phyloP scores from a whole-genome alignment of 2,888 invertebrate species.

The Lithophane socia region DNA sequence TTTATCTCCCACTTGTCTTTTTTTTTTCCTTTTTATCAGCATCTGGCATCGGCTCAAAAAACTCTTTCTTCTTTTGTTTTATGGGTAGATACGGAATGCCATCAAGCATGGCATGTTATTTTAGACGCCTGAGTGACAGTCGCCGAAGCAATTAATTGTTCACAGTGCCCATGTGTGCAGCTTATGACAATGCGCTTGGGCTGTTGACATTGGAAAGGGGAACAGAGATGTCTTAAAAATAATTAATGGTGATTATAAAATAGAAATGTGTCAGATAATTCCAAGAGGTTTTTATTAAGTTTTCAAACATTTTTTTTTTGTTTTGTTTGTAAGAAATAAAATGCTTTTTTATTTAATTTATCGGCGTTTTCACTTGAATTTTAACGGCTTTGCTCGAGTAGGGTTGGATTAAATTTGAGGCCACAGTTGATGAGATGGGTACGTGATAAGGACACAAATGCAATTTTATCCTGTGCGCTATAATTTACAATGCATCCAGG shows the following conservation, averaged over 20 bases:
- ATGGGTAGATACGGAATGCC: conserved; percentile 25
- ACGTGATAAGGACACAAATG: neutral
- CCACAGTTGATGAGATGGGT: neutral
- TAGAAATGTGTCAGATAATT: neutral
- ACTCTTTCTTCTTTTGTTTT: conserved; percentile 46
- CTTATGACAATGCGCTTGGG: conserved; percentile 22
- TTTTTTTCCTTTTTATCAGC: conserved; percentile 18
- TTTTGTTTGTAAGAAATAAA: no score
- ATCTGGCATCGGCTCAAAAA: conserved; percentile 27
- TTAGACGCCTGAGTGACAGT: conserved; percentile 61
- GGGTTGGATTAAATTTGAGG: neutral
- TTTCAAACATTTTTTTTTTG: no score
- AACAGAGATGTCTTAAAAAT: conserved; percentile 15
- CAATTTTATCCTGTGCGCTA: neutral
- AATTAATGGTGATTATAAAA: neutral
- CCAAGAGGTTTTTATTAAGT: no score
- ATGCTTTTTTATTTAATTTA: no score
- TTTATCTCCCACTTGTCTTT: neutral
- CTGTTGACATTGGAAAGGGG: conserved; percentile 11
- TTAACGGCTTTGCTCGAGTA: no score
- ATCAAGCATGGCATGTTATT: conserved; percentile 53
- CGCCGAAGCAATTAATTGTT: conserved; percentile 57
- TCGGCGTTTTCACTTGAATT: neutral
- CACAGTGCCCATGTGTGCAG: conserved; percentile 37
- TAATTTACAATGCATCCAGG: neutral